These are phyloP conservation scores for Hiodon alosoides DNA, from an alignment of 2,113 vertebrate genomes.

Conservation along the genomic window DNA sequence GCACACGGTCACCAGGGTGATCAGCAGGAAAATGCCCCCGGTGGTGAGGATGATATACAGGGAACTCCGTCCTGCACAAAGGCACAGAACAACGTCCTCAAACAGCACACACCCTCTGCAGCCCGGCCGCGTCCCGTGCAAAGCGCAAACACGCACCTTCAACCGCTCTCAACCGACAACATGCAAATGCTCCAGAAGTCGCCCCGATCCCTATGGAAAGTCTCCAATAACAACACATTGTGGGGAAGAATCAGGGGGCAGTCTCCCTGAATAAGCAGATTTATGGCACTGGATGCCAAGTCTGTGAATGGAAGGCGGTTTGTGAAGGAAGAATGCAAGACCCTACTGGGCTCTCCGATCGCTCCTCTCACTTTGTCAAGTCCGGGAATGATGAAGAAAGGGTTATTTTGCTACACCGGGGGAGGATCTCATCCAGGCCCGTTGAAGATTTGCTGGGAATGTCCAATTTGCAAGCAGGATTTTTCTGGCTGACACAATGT, in stretches of 20 bases:
- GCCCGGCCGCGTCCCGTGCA: not conserved
- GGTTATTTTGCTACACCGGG: constrained; percentile 44
- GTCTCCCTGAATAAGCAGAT: not conserved
- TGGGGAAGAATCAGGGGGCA: not conserved
- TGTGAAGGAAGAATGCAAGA: constrained; percentile 19
- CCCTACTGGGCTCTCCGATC: constrained; percentile 15
- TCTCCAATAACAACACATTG: not conserved
- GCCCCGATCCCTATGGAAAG: too few relatives aligned
- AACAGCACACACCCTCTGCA: too few relatives aligned
- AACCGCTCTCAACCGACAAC: too few relatives aligned
- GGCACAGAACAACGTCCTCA: too few relatives aligned
- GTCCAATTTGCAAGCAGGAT: too few relatives aligned
- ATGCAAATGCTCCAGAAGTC: too few relatives aligned
- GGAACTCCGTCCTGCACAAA: constrained; percentile 63
- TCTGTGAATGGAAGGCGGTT: constrained; percentile 24
- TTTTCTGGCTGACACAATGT: too few relatives aligned
- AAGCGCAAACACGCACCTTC: not conserved
- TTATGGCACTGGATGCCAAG: constrained; percentile 16
- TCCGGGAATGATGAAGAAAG: constrained; percentile 43
- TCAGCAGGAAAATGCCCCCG: constrained; percentile 71
- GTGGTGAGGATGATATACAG: constrained; percentile 76
- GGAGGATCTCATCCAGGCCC: constrained; percentile 37
- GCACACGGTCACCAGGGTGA: constrained; percentile 76
- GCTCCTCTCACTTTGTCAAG: constrained; percentile 24
- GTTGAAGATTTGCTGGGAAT: not conserved